Percentiles rank a stretch among this genome's conserved stretches.
Evolutionary conservation across 2,113 vertebrate genomes (phyloP).

Genomic region (Sula dactylatra): DNA sequence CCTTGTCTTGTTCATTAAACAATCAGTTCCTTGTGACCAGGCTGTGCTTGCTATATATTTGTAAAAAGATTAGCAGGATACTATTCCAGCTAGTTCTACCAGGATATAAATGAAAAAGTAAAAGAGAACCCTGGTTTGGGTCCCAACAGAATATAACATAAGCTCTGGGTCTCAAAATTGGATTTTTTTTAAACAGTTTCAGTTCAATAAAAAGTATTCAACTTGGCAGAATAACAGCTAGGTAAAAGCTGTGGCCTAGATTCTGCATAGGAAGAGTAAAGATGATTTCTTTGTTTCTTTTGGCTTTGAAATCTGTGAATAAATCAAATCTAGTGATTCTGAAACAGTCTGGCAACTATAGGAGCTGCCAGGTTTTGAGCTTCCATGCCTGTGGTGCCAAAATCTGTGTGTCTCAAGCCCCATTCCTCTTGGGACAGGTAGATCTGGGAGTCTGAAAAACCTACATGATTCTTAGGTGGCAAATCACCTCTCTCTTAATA

Average conservation of each 20-base stretch:
- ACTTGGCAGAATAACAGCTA: not conserved
- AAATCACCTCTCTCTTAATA: not conserved
- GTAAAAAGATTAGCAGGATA: not conserved
- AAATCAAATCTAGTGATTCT: not conserved
- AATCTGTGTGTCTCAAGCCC: not conserved
- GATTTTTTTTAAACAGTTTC: not conserved
- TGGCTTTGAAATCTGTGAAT: not conserved
- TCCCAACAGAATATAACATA: not conserved
- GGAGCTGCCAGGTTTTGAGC: not conserved
- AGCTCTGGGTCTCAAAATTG: not conserved
- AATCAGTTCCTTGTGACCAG: not conserved
- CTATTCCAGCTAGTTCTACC: not conserved
- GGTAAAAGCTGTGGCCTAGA: not conserved
- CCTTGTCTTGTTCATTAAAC: not conserved
- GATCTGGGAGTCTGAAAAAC: not conserved
- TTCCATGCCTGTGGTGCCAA: not conserved
- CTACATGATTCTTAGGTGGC: not conserved
- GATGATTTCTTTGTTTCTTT: not conserved
- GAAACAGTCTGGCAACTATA: not conserved
- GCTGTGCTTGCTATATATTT: not conserved
- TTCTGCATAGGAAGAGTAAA: not conserved
- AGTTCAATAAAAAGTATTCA: not conserved
- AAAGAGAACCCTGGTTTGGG: not conserved
- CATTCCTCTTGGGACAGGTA: not conserved
- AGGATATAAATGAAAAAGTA: not conserved